Conservation (phyloP, 2,113 vertebrate species). For the Antidorcas marsupialis region DNA sequence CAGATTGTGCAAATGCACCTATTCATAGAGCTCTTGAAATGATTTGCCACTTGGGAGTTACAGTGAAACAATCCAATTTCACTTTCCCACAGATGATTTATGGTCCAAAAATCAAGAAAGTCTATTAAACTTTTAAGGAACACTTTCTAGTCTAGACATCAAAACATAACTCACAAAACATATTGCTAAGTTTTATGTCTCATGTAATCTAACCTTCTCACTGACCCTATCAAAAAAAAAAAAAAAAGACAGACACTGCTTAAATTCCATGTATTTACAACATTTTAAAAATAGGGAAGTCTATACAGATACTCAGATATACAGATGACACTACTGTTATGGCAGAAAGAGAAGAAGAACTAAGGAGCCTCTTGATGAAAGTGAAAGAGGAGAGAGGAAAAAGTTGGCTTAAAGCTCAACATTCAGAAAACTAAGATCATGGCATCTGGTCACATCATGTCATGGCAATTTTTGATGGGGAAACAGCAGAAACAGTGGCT, state of each 20-base stretch:
- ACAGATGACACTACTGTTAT: not conserved
- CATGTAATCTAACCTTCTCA: not conserved
- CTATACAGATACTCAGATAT: not conserved
- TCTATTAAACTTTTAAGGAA: conserved; percentile 12
- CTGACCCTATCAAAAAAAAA: not conserved
- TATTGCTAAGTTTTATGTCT: not conserved
- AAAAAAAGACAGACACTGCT: not conserved
- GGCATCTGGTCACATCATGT: not conserved
- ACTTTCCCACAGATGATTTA: conserved; percentile 46
- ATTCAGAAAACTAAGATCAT: not conserved
- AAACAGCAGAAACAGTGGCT: not conserved
- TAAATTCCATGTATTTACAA: not conserved
- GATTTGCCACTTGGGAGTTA: conserved; percentile 59
- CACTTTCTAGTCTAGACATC: not conserved
- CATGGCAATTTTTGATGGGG: not conserved
- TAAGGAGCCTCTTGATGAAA: not conserved
- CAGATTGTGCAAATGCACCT: conserved; percentile 39
- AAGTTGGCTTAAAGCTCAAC: not conserved
- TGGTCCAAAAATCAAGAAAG: not conserved
- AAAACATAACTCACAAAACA: not conserved
- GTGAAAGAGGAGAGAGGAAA: not conserved
- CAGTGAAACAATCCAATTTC: conserved; percentile 46
- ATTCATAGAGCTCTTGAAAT: conserved; percentile 48
- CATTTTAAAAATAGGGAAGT: not conserved
- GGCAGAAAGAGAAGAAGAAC: not conserved